A percentile compares a stretch with the other conserved stretches of the same genome.
Conservation (phyloP, 2,113 vertebrate genomes). For the Micronisus gabar region DNA sequence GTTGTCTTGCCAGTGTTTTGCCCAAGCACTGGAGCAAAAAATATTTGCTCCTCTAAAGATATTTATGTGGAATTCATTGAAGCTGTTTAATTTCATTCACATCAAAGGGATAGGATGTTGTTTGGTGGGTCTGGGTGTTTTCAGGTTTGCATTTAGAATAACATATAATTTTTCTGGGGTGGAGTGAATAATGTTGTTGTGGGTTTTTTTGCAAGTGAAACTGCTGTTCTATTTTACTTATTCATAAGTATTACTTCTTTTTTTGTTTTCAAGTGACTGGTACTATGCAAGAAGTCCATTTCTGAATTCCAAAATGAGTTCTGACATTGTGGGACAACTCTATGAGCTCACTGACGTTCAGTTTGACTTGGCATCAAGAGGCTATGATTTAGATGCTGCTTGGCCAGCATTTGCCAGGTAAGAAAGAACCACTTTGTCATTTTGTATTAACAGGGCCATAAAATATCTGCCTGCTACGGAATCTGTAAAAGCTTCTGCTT, state of each 20-base stretch:
- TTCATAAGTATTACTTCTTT: background rate
- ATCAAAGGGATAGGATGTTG: background rate
- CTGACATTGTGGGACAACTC: constrained; percentile 88
- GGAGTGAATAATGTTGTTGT: background rate
- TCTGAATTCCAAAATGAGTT: constrained; percentile 85
- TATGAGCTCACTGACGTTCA: constrained; percentile 95
- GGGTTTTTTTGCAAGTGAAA: background rate
- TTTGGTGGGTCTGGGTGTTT: background rate
- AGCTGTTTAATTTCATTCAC: background rate
- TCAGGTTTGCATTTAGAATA: background rate
- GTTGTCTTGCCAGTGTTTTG: background rate
- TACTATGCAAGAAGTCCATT: constrained; percentile 94
- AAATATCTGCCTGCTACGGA: background rate
- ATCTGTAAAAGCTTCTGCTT: background rate
- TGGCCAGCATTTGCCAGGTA: constrained; percentile 95
- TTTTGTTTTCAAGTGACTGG: constrained; percentile 84
- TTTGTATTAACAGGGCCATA: background rate
- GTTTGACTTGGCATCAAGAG: constrained; percentile 88
- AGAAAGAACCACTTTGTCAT: background rate
- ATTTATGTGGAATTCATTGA: background rate
- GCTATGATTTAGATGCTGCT: constrained; percentile 89
- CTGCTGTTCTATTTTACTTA: background rate
- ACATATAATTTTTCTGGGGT: background rate
- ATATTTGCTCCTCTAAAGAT: background rate
- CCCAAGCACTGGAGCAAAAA: background rate